These are phyloP conservation scores for Tenodera sinensis DNA, from an alignment of 2,888 invertebrate genomes.

Conservation along the genomic window DNA sequence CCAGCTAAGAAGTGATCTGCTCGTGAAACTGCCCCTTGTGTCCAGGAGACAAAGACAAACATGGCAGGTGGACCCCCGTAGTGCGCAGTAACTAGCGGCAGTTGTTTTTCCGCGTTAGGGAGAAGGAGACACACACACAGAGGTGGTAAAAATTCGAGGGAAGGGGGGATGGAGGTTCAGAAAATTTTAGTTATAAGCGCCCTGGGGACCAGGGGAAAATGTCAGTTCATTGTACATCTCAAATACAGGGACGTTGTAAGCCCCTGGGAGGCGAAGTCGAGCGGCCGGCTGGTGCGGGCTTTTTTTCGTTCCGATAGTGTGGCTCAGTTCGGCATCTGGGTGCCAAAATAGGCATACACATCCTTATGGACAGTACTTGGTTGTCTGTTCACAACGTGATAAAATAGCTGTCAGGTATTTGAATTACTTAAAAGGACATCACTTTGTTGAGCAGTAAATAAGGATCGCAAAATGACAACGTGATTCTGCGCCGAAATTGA, in stretches of 20 bases:
- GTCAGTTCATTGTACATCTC: slow-evolving; percentile 30
- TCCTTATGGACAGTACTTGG: neutral
- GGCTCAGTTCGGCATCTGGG: neutral
- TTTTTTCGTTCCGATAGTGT: neutral
- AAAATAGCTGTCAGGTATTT: too few relatives aligned
- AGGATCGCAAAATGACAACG: too few relatives aligned
- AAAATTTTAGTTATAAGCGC: slow-evolving; percentile 22
- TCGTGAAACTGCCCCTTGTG: neutral
- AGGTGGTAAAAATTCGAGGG: slow-evolving; percentile 11
- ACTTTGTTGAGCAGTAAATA: too few relatives aligned
- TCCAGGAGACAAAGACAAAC: neutral
- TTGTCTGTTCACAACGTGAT: neutral
- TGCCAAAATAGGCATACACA: neutral
- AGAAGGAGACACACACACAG: neutral
- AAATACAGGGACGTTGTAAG: slow-evolving; percentile 26
- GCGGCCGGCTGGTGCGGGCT: neutral
- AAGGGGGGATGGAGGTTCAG: slow-evolving; percentile 8
- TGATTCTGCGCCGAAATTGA: too few relatives aligned
- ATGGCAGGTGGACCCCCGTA: neutral
- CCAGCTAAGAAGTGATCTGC: neutral
- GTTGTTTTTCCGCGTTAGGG: neutral
- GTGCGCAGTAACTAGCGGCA: neutral
- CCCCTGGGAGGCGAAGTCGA: slow-evolving; percentile 1
- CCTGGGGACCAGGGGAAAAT: slow-evolving; percentile 21
- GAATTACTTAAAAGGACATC: too few relatives aligned